A percentile compares a stretch with the other conserved stretches of the same genome.
Conservation (phyloP, 2,797 vertebrate genomes). For the Phoxinus dragarum region DNA sequence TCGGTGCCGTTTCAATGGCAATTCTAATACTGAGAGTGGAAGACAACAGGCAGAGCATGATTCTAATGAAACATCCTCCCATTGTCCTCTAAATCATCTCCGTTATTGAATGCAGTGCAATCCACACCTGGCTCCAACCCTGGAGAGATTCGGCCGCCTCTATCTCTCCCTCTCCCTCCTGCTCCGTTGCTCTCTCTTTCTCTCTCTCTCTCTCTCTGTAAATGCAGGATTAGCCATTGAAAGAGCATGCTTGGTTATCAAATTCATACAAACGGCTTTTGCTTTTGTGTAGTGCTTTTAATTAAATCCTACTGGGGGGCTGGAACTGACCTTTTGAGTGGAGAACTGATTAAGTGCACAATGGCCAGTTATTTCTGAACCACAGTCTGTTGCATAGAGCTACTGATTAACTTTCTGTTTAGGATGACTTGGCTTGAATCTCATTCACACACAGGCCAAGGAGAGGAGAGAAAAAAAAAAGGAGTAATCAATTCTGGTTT, state of each 20-base stretch:
- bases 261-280: conserved; percentile 63
- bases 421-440: conserved; percentile 84
- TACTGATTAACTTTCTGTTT: conserved; percentile 83
- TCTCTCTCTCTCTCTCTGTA: conserved; percentile 39
- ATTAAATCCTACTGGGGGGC: conserved; percentile 81
- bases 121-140: conserved; percentile 64
- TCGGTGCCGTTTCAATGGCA: conserved; percentile 5
- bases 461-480: conserved; percentile 50
- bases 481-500: conserved; percentile 78
- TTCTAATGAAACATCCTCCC: conserved; percentile 62
- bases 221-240: conserved; percentile 87
- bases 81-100: conserved; percentile 64
- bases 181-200: not conserved
- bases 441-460: conserved; percentile 70
- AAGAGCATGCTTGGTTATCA: conserved; percentile 74
- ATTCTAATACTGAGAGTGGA: conserved; percentile 32
- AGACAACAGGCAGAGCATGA: conserved; percentile 43
- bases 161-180: conserved; percentile 30
- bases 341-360: conserved; percentile 83
- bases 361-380: conserved; percentile 80
- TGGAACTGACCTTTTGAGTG: conserved; percentile 82
- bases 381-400: conserved; percentile 70
- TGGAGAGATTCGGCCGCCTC: conserved; percentile 46
- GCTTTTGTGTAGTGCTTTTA: conserved; percentile 83
- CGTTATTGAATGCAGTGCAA: conserved; percentile 67